Percentiles rank a stretch among this genome's conserved stretches.
phyloP scores from a whole-genome alignment of 2,888 invertebrate species.

The Volucella bombylans region DNA sequence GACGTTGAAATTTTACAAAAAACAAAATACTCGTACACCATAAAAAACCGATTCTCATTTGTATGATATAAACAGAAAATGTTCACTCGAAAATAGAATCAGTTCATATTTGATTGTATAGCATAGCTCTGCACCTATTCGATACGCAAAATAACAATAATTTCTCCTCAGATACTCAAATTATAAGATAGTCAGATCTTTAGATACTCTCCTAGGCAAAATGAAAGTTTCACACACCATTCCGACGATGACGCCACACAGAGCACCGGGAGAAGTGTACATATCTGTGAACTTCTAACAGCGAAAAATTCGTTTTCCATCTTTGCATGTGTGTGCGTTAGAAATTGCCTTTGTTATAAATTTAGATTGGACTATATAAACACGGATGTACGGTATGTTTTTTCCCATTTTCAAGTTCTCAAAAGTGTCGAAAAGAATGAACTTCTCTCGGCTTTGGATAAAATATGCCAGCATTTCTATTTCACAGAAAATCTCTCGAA shows the following conservation, averaged over 20 bases:
- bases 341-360: conserved; percentile 80
- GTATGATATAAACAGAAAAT: conserved; percentile 46
- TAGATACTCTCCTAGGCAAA: conserved; percentile 33
- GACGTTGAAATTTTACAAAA: conserved; percentile 59
- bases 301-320: conserved; percentile 73
- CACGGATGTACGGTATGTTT: conserved; percentile 49
- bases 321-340: conserved; percentile 31
- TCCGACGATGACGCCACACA: background rate
- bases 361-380: conserved; percentile 77
- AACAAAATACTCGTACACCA: background rate
- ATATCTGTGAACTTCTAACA: conserved; percentile 79
- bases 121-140: conserved; percentile 34
- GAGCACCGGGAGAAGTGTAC: conserved; percentile 18
- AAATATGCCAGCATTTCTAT: conserved; percentile 9
- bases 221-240: conserved; percentile 6
- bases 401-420: conserved; percentile 55
- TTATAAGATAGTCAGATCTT: background rate
- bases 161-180: conserved; percentile 5
- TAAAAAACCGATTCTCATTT: conserved; percentile 15
- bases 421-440: conserved; percentile 41
- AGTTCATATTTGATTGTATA: conserved; percentile 34
- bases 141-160: conserved; percentile 39
- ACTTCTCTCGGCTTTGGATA: conserved; percentile 3
- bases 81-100: conserved; percentile 52
- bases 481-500: background rate